Base-by-base conservation (phyloP, 2,113 vertebrate species). In the Chloropsis hardwickii region DNA sequence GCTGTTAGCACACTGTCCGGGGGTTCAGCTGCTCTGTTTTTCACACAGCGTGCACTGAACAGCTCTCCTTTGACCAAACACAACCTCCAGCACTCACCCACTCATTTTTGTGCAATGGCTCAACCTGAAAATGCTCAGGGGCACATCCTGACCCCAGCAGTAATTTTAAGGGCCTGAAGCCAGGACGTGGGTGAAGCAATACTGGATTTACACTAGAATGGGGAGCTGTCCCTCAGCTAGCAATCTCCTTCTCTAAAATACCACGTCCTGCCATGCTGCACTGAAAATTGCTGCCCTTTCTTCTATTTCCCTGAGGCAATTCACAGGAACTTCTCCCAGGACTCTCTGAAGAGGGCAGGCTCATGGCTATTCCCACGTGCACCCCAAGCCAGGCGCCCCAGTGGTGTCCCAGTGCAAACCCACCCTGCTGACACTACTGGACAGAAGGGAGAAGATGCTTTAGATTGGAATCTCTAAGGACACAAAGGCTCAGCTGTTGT, bases 311-410 rank as follows among this genome's bases (percentile, higher is more conserved):
- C 81, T 4, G 0, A 18, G n/a, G 61, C 13, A 10, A 45, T 48
- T 42, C 0, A 0, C 61, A 67, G 77, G 67, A 60, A 50, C 23
- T 40, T 89, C 15, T 62, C 23, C 33, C 28, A n/a, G 53, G 39
- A 62, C 24, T 44, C 33, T 54, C 23, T 1, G 8, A 9, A 0
- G 7, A 72, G 51, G 35, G 19, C 10, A 4, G 17, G 28, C 50
- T 86, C 1, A 0, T 9, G 22, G 53, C 24, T 19, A 11, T 81
- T 7, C 31, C 37, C 61, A 70, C 0, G 1, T 29, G 12, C 39
- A 40, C 24, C 42, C 24, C 6, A 19, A 54, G 47, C 16, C 28
- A 44, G 23, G 58, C 42, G 79, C 37, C 65, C 28, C 56, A 25
- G 0, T 2, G 0, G 28, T 5, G 11, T 15, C 39, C 16, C 53